phyloP scores from a whole-genome alignment of 2,113 vertebrate species.

The Panthera tigris region DNA sequence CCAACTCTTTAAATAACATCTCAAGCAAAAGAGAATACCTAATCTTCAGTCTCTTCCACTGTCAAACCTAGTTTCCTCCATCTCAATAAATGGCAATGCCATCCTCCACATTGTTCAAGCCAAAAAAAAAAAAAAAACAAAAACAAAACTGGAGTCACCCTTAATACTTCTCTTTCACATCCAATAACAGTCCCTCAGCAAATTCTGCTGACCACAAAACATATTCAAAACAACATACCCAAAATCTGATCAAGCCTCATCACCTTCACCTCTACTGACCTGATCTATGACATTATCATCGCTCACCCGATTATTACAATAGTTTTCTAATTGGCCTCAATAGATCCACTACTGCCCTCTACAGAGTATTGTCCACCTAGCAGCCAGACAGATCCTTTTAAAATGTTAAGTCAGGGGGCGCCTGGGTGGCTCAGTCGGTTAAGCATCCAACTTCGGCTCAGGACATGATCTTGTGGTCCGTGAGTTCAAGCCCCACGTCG shows the following conservation, averaged over 20 bases:
- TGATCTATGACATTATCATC: not conserved
- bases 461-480: too few relatives aligned
- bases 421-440: too few relatives aligned
- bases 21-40: conserved; percentile 40
- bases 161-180: conserved; percentile 4
- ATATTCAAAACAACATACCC: not conserved
- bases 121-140: not conserved
- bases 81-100: conserved; percentile 27
- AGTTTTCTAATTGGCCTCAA: not conserved
- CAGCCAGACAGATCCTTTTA: not conserved
- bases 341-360: not conserved
- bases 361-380: not conserved
- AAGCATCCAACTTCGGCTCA: too few relatives aligned
- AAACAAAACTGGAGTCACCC: not conserved
- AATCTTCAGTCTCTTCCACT: not conserved
- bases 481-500: too few relatives aligned
- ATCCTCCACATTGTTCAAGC: not conserved
- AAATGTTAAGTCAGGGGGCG: not conserved
- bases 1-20: not conserved
- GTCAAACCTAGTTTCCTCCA: conserved; percentile 34
- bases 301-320: not conserved
- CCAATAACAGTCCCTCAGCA: not conserved
- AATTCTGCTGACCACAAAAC: conserved; percentile 42
- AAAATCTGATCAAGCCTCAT: conserved; percentile 22
- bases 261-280: not conserved